These are phyloP conservation scores for Lordiphosa stackelbergi DNA, from an alignment of 1,140 invertebrate species.

Conservation along the genomic window DNA sequence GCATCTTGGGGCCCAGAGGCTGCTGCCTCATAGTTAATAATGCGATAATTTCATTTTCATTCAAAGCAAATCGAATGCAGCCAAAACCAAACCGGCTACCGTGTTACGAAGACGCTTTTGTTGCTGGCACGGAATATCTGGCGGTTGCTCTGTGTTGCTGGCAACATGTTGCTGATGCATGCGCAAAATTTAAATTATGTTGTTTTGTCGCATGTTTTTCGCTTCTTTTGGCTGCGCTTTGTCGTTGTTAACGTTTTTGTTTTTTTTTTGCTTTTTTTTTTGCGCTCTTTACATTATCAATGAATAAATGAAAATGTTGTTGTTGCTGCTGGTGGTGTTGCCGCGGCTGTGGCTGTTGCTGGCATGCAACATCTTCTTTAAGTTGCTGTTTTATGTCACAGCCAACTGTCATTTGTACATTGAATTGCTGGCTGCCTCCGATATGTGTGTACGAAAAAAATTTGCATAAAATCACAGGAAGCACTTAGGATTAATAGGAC, in stretches of 20 bases:
- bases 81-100: conserved; percentile 46
- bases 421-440: conserved; percentile 47
- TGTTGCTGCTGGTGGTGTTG: conserved; percentile 34
- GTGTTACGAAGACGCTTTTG: conserved; percentile 46
- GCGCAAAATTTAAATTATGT: conserved; percentile 76
- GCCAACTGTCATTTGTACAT: conserved; percentile 74
- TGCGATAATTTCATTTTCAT: conserved; percentile 75
- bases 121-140: conserved; percentile 12
- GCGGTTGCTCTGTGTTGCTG: conserved; percentile 50
- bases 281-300: conserved; percentile 61
- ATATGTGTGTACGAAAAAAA: conserved; percentile 42
- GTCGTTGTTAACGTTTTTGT: conserved; percentile 34
- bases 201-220: conserved; percentile 76
- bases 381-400: conserved; percentile 71
- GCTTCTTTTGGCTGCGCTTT: conserved; percentile 42
- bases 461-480: conserved; percentile 75
- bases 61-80: conserved; percentile 69
- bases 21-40: conserved; percentile 63
- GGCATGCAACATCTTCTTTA: conserved; percentile 69
- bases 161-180: conserved; percentile 73
- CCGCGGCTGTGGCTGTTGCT: conserved; percentile 19
- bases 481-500: conserved; percentile 72
- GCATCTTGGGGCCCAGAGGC: conserved; percentile 3
- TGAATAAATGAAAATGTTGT: conserved; percentile 73
- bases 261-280: conserved; percentile 10